These are phyloP conservation scores for Synanthedon tipuliformis DNA, from an alignment of 2,888 invertebrate genomes.

Conservation along the genomic window DNA sequence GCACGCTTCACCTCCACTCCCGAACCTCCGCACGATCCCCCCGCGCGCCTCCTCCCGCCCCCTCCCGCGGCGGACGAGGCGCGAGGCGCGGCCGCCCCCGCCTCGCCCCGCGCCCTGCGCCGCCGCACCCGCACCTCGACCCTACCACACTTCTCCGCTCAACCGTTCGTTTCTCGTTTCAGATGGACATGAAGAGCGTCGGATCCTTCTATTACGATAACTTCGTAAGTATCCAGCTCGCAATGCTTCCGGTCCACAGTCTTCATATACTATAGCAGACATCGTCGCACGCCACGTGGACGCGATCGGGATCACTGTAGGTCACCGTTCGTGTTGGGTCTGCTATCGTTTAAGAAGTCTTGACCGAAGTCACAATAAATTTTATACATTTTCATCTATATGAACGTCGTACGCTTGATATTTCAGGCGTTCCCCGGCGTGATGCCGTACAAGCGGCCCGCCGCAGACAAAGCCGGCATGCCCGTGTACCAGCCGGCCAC, in stretches of 20 bases:
- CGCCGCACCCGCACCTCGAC: conserved; percentile 15
- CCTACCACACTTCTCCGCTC: conserved; percentile 37
- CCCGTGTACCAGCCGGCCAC: conserved; percentile 95
- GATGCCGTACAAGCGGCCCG: conserved; percentile 96
- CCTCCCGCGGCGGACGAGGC: conserved; percentile 23
- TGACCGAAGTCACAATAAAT: neutral
- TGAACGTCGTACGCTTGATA: conserved; percentile 5
- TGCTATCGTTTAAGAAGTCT: neutral
- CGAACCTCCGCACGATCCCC: conserved; percentile 37
- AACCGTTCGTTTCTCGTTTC: conserved; percentile 73
- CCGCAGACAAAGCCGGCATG: conserved; percentile 95
- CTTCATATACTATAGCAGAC: too few species aligned
- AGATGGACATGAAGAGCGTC: conserved; percentile 97
- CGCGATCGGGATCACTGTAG: neutral
- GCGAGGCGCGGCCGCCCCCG: conserved; percentile 37
- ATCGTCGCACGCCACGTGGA: too few species aligned
- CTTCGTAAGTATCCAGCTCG: conserved; percentile 82
- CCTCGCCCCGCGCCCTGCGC: conserved; percentile 21
- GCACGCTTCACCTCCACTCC: conserved; percentile 69
- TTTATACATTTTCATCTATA: too few species aligned
- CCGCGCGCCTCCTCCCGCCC: conserved; percentile 22
- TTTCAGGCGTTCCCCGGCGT: conserved; percentile 92
- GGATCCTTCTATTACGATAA: conserved; percentile 96
- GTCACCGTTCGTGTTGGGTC: neutral
- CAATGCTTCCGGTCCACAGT: neutral